phyloP scores from a whole-genome alignment of 2,888 invertebrate species.

The Lepidonotus clava region DNA sequence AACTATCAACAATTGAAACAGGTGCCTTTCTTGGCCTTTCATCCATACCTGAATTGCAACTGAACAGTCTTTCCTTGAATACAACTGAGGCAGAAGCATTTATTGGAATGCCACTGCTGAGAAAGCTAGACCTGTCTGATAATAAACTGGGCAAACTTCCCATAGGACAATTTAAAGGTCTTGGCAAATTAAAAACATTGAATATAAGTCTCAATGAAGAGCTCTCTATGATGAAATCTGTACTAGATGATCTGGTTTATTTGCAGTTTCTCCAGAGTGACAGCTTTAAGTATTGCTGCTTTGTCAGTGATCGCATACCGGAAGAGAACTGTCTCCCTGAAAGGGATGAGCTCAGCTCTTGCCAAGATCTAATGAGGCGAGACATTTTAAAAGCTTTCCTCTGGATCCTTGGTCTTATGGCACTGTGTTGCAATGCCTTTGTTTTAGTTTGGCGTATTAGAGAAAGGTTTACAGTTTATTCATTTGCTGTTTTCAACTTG shows the following conservation, averaged over 20 bases:
- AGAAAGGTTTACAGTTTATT: conserved; percentile 35
- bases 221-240: neutral
- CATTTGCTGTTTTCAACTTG: conserved; percentile 59
- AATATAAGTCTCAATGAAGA: neutral
- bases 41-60: neutral
- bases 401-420: conserved; percentile 65
- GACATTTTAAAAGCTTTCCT: conserved; percentile 63
- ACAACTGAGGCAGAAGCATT: neutral
- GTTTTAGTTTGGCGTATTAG: conserved; percentile 60
- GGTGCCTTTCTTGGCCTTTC: conserved; percentile 26
- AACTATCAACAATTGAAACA: neutral
- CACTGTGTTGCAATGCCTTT: conserved; percentile 64
- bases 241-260: conserved; percentile 1
- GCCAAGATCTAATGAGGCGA: conserved; percentile 67
- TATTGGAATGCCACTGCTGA: neutral
- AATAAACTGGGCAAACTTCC: neutral
- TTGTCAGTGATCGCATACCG: conserved; percentile 8
- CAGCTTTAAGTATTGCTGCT: conserved; percentile 56
- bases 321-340: conserved; percentile 68
- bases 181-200: neutral
- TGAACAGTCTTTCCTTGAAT: neutral
- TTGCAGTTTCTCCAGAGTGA: conserved; percentile 50
- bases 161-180: neutral
- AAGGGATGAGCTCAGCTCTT: conserved; percentile 67
- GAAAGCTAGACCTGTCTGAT: conserved; percentile 37